Evolutionary conservation across 2,888 invertebrate genomes (phyloP), one percentile per base, ranked within the genome.

Genomic region (Idaea biselata): DNA sequence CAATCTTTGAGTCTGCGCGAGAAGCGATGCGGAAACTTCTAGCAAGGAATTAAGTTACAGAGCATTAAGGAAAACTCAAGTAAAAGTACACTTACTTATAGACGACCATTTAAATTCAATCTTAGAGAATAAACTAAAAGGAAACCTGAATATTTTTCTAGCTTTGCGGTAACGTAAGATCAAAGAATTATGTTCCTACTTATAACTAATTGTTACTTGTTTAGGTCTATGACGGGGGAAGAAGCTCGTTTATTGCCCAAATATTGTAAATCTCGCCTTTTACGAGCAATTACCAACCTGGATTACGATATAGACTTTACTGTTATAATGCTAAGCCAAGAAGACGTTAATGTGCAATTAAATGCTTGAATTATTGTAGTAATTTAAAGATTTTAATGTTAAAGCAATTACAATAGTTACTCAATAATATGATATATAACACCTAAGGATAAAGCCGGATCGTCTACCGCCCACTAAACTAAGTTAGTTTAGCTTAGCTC

Each of bases 51-150:
- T 44, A 14, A 44, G 44, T 1, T 44, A 14, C 11, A 44, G 44
- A 44, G 55, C 55, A 59, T 63, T 62, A 61, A 62, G 58, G 63
- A 68, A 74, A 71, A 71, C 61, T 73, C 69, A 68, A 68, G 67
- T 60, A 64, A 63, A 68, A 68, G 67, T 60, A 64, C 64, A 61
- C 62, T 66, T 25, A 55, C 7, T 3, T 3, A 25, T 25, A 25
- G 5, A 25, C 25, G n/a, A n/a, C 32, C 4, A 71, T 68, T 76
- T 73, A 70, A 73, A 76, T 76, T 73, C 65, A 75, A 76, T 76
- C 71, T 70, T 59, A 63, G 60, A 54, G 63, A 60, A 31, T 60
- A 63, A 63, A 70, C 56, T 56, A 54, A 67, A 69, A 59, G 16
- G 55, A 33, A 60, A 63, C 11, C 25, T 55, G 44, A 33, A 58